Evolutionary conservation across 2,888 invertebrate genomes (phyloP).

Genomic region (Polydesmus complanatus): DNA sequence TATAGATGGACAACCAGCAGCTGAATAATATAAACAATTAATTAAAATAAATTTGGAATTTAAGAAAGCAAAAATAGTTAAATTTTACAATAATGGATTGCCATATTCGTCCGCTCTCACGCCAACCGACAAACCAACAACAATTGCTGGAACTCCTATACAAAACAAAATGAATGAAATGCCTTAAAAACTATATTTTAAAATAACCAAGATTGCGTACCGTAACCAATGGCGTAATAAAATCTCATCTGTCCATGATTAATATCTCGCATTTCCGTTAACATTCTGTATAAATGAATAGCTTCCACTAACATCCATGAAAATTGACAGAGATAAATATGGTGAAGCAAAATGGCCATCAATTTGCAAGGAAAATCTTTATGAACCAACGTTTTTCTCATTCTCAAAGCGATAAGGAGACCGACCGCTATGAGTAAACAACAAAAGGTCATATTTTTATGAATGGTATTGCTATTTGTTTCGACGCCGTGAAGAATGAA

Average conservation of each 20-base stretch:
- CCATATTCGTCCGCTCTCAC: constrained; percentile 91
- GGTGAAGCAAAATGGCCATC: constrained; percentile 79
- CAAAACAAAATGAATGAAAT: constrained; percentile 12
- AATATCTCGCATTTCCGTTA: constrained; percentile 89
- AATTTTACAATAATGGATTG: constrained; percentile 76
- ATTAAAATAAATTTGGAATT: not conserved
- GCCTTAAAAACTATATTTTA: not conserved
- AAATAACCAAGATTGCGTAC: constrained; percentile 30
- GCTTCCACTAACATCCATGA: constrained; percentile 87
- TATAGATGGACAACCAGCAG: constrained; percentile 89
- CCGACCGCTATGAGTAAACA: constrained; percentile 72
- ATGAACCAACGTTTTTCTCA: constrained; percentile 59
- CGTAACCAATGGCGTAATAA: constrained; percentile 84
- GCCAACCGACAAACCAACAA: constrained; percentile 78
- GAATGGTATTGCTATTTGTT: constrained; percentile 77
- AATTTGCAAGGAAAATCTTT: constrained; percentile 81
- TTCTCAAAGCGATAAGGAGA: constrained; percentile 75
- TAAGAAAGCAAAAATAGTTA: constrained; percentile 5
- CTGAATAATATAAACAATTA: constrained; percentile 38
- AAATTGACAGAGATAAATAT: constrained; percentile 79
- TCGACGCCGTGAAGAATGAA: constrained; percentile 51
- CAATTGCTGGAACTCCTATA: constrained; percentile 56
- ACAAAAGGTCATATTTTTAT: constrained; percentile 82
- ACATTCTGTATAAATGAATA: constrained; percentile 79
- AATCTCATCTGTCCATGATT: constrained; percentile 88